phyloP scores from a whole-genome alignment of 2,113 vertebrate genomes.

The Cygnus buccinator region DNA sequence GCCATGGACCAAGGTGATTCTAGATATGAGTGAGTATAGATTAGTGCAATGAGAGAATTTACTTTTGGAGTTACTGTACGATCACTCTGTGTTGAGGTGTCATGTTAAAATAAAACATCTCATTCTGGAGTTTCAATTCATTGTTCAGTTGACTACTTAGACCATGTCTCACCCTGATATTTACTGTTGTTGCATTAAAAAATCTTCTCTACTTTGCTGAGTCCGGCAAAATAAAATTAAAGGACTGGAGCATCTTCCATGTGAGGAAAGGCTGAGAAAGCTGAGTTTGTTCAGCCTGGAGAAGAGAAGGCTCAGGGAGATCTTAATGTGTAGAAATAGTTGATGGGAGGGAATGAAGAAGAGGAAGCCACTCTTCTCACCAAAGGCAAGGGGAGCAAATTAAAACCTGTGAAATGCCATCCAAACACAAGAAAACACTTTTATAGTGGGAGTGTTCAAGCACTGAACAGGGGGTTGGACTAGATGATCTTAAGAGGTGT shows the following conservation, averaged over 20 bases:
- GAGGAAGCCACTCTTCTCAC: background rate
- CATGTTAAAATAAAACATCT: background rate
- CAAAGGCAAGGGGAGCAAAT: background rate
- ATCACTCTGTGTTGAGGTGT: background rate
- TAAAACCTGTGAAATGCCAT: background rate
- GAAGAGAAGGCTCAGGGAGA: background rate
- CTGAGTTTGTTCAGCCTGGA: background rate
- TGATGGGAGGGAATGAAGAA: background rate
- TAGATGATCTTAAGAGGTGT: background rate
- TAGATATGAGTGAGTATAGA: background rate
- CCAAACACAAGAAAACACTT: background rate
- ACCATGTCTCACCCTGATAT: background rate
- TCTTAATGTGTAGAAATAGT: background rate
- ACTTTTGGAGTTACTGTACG: background rate
- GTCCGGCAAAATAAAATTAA: background rate
- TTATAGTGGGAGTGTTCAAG: background rate
- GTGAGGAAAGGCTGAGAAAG: background rate
- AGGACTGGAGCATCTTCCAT: background rate
- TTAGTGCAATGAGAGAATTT: background rate
- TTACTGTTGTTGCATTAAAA: background rate
- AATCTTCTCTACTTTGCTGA: background rate
- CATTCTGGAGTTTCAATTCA: background rate
- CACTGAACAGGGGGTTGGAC: background rate
- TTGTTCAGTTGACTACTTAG: background rate
- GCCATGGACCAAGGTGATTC: background rate